These are phyloP conservation scores for Mesorhabditis belari DNA, from an alignment of 2,888 invertebrate genomes.

Conservation along the genomic window DNA sequence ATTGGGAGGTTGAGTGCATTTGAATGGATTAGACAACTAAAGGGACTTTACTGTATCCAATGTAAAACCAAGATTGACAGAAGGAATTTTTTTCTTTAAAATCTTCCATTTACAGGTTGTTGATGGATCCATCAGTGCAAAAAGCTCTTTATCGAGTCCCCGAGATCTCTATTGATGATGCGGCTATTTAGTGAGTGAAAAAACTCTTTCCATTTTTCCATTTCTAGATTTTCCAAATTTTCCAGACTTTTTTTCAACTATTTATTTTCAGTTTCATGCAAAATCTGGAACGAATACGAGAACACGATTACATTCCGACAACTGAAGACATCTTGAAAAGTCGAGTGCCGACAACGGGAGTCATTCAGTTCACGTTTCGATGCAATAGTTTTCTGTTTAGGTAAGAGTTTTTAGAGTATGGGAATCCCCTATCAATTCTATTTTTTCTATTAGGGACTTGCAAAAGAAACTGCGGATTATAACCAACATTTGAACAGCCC, in stretches of 20 bases:
- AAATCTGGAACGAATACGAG: constrained; percentile 17
- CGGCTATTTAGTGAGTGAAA: constrained; percentile 23
- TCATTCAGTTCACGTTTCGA: constrained; percentile 31
- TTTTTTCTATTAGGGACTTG: no score
- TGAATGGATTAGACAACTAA: no score
- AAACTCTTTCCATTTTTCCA: background rate
- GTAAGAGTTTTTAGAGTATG: constrained; percentile 5
- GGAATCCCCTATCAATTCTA: background rate
- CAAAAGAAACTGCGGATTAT: no score
- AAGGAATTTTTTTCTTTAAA: background rate
- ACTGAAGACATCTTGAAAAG: constrained; percentile 35
- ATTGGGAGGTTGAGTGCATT: constrained; percentile 11
- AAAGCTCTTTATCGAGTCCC: constrained; percentile 4
- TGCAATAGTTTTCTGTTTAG: constrained; percentile 32
- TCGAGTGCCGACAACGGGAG: constrained; percentile 33
- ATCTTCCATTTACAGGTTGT: constrained; percentile 3
- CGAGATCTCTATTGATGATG: constrained; percentile 23
- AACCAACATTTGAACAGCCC: no score
- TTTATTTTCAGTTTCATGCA: constrained; percentile 25
- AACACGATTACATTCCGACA: constrained; percentile 23
- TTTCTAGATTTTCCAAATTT: background rate
- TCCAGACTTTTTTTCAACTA: background rate
- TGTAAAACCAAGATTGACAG: background rate
- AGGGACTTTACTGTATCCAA: no score
- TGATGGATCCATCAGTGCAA: constrained; percentile 8